Conservation (phyloP, 1,140 invertebrate genomes). For the Trachelipus rathkii region DNA sequence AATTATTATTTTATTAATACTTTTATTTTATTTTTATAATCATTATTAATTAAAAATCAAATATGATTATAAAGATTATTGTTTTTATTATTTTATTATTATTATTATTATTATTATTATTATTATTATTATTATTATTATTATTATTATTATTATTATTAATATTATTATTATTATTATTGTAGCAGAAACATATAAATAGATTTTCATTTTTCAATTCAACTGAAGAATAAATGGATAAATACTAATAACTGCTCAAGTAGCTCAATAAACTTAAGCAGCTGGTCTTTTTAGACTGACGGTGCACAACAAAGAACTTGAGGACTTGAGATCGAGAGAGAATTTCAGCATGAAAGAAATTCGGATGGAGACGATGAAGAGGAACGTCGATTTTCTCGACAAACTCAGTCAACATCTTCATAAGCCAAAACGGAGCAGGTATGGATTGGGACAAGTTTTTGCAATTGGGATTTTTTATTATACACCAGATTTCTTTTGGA, state of each 20-base stretch:
- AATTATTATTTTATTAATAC: too few species aligned
- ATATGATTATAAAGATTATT: too few species aligned
- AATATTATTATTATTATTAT: not conserved
- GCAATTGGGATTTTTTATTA: too few species aligned
- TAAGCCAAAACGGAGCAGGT: slow-evolving; percentile 64
- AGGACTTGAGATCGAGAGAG: slow-evolving; percentile 78
- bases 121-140: not conserved
- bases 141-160: not conserved
- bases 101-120: not conserved
- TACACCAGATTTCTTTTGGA: too few species aligned
- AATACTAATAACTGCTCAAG: too few species aligned
- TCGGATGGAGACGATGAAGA: slow-evolving; percentile 71
- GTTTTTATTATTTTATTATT: too few species aligned
- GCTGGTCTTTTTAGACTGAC: slow-evolving; percentile 63
- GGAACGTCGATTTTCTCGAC: slow-evolving; percentile 66
- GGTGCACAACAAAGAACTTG: slow-evolving; percentile 67
- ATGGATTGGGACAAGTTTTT: slow-evolving; percentile 49
- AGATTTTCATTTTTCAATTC: too few species aligned
- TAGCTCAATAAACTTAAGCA: too few species aligned
- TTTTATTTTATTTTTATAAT: too few species aligned
- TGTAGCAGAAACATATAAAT: not conserved
- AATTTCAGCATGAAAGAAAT: slow-evolving; percentile 64
- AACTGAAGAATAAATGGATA: too few species aligned
- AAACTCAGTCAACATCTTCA: slow-evolving; percentile 63
- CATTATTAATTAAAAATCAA: too few species aligned